phyloP scores from a whole-genome alignment of 2,888 invertebrate genomes.

The Crepidodera aurea region DNA sequence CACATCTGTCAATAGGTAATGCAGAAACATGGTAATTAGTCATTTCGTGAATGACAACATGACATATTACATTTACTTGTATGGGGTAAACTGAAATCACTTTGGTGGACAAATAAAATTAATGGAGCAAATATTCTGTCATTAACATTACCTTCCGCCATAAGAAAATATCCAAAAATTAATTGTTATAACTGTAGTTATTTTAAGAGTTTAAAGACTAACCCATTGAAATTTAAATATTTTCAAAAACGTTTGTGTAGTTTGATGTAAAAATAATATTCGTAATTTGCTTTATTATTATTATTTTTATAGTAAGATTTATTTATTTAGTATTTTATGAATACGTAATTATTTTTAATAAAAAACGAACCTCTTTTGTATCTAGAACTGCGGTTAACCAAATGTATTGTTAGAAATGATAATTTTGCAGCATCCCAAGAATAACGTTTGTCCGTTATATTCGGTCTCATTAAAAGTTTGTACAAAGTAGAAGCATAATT shows the following conservation, averaged over 20 bases:
- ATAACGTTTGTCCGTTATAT: slow-evolving; percentile 11
- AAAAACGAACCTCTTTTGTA: slow-evolving; percentile 9
- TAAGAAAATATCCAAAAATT: too few relatives aligned
- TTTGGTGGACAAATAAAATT: slow-evolving; percentile 47
- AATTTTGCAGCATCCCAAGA: slow-evolving; percentile 14
- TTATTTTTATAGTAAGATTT: too few relatives aligned
- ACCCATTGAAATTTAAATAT: too few relatives aligned
- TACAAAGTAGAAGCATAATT: slow-evolving; percentile 22
- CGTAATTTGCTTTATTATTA: too few relatives aligned
- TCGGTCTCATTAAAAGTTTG: slow-evolving; percentile 7
- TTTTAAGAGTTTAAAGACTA: too few relatives aligned
- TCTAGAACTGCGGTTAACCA: background rate
- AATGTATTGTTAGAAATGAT: slow-evolving; percentile 8
- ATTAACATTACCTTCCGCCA: slow-evolving; percentile 26
- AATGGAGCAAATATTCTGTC: slow-evolving; percentile 40
- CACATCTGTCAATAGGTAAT: slow-evolving; percentile 60
- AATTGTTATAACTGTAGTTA: too few relatives aligned
- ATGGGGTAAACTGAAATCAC: slow-evolving; percentile 43
- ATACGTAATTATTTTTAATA: background rate
- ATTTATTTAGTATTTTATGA: too few relatives aligned
- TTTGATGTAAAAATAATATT: too few relatives aligned
- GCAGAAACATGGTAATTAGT: slow-evolving; percentile 58
- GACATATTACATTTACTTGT: slow-evolving; percentile 57
- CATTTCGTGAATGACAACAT: slow-evolving; percentile 59
- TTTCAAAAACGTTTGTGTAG: too few relatives aligned